Conservation (phyloP, 2,888 invertebrate species). For the Sialis lutaria region DNA sequence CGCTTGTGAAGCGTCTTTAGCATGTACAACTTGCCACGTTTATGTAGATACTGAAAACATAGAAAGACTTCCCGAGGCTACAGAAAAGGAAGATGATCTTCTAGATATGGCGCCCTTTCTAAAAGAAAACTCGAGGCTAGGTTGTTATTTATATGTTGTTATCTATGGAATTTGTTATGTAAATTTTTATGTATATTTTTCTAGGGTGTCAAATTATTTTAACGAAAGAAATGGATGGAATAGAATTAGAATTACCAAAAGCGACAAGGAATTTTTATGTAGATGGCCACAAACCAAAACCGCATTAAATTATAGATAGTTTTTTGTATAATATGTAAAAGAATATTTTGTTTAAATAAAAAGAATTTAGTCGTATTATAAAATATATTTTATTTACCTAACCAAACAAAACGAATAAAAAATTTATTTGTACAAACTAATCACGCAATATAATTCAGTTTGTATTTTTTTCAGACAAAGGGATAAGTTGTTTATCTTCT, state of each 20-base stretch:
- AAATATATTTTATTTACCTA: neutral
- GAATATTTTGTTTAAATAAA: conserved; percentile 5
- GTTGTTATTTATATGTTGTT: conserved; percentile 21
- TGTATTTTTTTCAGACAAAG: too few relatives aligned
- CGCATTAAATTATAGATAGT: conserved; percentile 44
- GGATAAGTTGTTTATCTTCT: too few relatives aligned
- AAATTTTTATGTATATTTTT: conserved; percentile 10
- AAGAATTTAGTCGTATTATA: conserved; percentile 1
- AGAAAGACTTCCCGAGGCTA: conserved; percentile 58
- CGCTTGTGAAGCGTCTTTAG: conserved; percentile 95
- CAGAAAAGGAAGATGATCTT: conserved; percentile 92
- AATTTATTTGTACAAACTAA: too few relatives aligned
- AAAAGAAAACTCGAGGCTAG: conserved; percentile 85
- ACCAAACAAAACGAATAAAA: too few relatives aligned
- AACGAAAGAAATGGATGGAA: conserved; percentile 73
- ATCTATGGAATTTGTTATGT: neutral
- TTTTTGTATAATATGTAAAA: neutral
- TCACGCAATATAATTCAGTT: too few relatives aligned
- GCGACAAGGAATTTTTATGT: conserved; percentile 94
- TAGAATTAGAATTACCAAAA: conserved; percentile 64
- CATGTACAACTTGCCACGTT: conserved; percentile 96
- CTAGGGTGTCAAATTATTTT: conserved; percentile 81
- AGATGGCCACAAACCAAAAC: conserved; percentile 90
- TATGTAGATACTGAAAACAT: conserved; percentile 65
- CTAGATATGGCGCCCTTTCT: conserved; percentile 93